A percentile compares a stretch with the other conserved stretches of the same genome.
Conservation (phyloP, 1,140 invertebrate genomes). For the Portunus trituberculatus region DNA sequence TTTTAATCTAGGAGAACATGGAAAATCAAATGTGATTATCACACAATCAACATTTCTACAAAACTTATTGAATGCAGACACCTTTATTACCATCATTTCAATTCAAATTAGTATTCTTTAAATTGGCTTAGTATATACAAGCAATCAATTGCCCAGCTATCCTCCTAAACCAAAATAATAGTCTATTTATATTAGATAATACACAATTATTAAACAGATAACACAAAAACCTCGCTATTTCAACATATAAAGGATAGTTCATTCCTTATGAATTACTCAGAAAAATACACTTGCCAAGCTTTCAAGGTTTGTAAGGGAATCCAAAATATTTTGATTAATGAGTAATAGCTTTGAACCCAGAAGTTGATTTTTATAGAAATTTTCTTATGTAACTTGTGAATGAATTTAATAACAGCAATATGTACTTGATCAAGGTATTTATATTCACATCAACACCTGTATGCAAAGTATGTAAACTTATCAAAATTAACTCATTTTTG, state of each 20-base stretch:
- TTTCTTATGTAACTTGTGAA: neutral
- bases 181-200: neutral
- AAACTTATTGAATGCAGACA: neutral
- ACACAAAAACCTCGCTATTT: conserved; percentile 7
- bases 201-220: conserved; percentile 15
- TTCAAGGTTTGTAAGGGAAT: neutral
- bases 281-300: neutral
- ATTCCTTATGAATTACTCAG: neutral
- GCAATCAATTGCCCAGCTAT: neutral
- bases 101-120: neutral
- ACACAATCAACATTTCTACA: neutral
- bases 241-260: neutral
- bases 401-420: neutral
- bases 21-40: conserved; percentile 13
- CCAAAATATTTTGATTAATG: neutral
- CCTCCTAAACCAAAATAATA: neutral
- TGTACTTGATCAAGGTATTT: neutral
- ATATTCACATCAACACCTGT: neutral
- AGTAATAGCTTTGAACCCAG: neutral
- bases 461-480: neutral
- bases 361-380: neutral
- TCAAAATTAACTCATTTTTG: neutral
- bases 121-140: conserved; percentile 2
- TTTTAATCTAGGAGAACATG: neutral
- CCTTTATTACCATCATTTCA: neutral